These are phyloP conservation scores for Drosophila anceps DNA, from an alignment of 2,888 invertebrate species.

Conservation along the genomic window DNA sequence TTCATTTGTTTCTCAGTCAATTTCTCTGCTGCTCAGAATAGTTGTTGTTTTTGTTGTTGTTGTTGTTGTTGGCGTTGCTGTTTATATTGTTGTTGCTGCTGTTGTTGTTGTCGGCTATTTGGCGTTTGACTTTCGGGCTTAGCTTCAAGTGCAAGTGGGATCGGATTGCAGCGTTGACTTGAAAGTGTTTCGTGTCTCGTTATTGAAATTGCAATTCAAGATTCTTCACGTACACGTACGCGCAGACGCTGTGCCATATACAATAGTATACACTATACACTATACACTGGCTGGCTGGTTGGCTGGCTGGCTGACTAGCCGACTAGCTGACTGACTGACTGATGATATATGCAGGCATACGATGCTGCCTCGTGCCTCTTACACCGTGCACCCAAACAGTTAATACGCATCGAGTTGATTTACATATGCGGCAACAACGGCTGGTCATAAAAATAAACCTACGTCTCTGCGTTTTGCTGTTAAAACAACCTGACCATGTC, in stretches of 20 bases:
- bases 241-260: conserved; percentile 16
- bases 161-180: conserved; percentile 65
- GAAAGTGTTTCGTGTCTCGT: conserved; percentile 78
- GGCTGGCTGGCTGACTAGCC: not conserved
- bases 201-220: conserved; percentile 79
- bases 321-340: not conserved
- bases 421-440: conserved; percentile 63
- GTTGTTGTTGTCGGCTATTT: conserved; percentile 15
- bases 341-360: conserved; percentile 8
- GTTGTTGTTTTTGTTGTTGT: conserved; percentile 13
- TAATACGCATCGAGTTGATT: conserved; percentile 68
- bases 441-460: conserved; percentile 63
- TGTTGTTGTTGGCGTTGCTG: not conserved
- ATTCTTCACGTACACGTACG: conserved; percentile 75
- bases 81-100: not conserved
- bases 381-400: not conserved
- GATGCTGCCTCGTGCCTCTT: not conserved
- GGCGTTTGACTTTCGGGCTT: conserved; percentile 36
- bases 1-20: conserved; percentile 3
- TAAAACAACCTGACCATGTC: conserved; percentile 79
- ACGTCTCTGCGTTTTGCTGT: conserved; percentile 56
- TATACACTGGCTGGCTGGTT: no score
- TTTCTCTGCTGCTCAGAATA: conserved; percentile 3
- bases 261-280: not conserved
- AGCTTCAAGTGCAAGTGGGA: conserved; percentile 65